Conservation (phyloP, 2,797 vertebrate species). For the Fratercula arctica region DNA sequence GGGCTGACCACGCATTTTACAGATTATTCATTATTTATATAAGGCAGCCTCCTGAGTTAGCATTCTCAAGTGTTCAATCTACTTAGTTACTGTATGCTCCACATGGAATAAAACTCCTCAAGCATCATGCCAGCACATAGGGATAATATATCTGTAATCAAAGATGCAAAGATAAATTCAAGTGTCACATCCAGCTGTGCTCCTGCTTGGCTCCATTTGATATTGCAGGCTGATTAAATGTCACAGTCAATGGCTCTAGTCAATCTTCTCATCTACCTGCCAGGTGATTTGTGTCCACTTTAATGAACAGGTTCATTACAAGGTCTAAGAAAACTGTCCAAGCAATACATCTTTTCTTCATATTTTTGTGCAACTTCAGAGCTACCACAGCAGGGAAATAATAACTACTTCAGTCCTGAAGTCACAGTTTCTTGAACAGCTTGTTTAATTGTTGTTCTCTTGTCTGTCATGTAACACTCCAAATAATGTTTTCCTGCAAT, state of each 20-base stretch:
- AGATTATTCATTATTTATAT: neutral
- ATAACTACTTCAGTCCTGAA: neutral
- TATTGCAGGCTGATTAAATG: neutral
- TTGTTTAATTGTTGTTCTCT: neutral
- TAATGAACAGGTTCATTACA: neutral
- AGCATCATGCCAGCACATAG: neutral
- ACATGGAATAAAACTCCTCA: neutral
- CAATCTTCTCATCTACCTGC: neutral
- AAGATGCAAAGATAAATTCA: neutral
- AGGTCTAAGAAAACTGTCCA: neutral
- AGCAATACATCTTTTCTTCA: neutral
- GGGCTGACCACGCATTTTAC: neutral
- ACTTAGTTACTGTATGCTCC: neutral
- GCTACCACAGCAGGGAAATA: neutral
- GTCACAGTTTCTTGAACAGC: neutral
- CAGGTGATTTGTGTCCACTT: neutral
- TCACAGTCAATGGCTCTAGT: neutral
- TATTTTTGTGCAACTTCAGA: neutral
- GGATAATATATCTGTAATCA: neutral
- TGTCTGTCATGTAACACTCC: neutral
- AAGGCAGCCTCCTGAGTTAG: neutral
- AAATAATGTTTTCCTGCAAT: neutral
- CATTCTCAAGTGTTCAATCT: neutral
- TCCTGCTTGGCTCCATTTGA: neutral
- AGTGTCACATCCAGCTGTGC: neutral